Evolutionary conservation across 2,888 invertebrate genomes (phyloP), one percentile per base, ranked within the genome.

Genomic region (Stenchaetothrips biformis): DNA sequence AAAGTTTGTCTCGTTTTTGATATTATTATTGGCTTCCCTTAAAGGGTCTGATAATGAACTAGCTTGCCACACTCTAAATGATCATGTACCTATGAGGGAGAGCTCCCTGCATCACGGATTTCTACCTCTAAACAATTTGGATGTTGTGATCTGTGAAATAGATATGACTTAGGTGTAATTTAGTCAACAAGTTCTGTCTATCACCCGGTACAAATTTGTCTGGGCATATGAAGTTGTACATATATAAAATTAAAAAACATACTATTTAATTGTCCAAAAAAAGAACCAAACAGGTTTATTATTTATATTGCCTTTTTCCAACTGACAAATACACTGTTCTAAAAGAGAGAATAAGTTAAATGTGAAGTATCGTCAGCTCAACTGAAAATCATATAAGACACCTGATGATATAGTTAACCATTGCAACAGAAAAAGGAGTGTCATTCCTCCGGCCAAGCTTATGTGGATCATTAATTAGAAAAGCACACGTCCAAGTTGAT

Each of bases 131-230:
- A 37, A 37, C 4, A 2, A 37, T 37, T 37, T 59, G 59, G 18
- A 59, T 59, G 59, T 59, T 74, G 67, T 74, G 67, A 74, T 74
- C 67, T 74, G 67, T 25, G 18, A 13, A n/a, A n/a, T 59, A n/a
- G 59, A 59, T 59, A n/a, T 59, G 59, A 13, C 59, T 16, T 37
- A 37, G 37, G 6, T 59, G 59, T 59, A 59, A 37, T 18, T 18
- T 59, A 59, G 18, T 59, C 18, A 59, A 59, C 18, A 59, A 13
- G 59, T 59, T 59, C 25, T 21, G 37, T 37, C 4, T 74, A 74
- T 25, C 67, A 74, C 67, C 67, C 7, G 67, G 67, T 25, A 74
- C 67, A 74, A 74, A 74, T 74, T 59, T 59, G 7, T 25, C 25
- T 74, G 25, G 25, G 18, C 16, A 18, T 59, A 59, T 59, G 59